Base-by-base conservation (phyloP, 2,113 vertebrate species). In the Hemiprocne comata region DNA sequence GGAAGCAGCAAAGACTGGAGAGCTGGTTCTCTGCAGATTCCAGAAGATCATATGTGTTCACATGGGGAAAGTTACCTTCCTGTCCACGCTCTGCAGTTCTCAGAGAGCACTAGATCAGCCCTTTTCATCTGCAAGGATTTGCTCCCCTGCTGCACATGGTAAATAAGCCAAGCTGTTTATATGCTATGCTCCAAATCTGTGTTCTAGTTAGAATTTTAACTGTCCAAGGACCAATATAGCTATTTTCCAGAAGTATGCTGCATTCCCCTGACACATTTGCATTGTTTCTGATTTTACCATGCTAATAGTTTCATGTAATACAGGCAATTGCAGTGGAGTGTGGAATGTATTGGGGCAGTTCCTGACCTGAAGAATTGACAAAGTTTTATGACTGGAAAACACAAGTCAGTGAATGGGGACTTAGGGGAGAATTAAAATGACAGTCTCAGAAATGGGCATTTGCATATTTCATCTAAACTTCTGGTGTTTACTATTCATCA, bases 401-500 rank as follows among this genome's bases (percentile, higher is more conserved):
- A 48, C 57, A 42, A 48, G 48, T 19, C 87, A 42, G 17, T 84
- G 77, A 69, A 57, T 46, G 64, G 44, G 61, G 50, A 72, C 50
- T 67, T 67, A 33, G 0, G 10, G n/a, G 50, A n/a, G 67, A 82
- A 89, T 57, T 24, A 85, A 60, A 74, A 78, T 29, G 23, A 55
- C 48, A 57, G 46, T 42, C 73, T 95, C 38, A 14, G 40, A 86
- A 95, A 75, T 1, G 81, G 78, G 29, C 62, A 44, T 89, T 92
- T 84, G 72, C 76, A 50, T 77, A 25, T 23, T 92, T 67, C 79
- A 60, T 51, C 78, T 83, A 51, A 88, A 66, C 76, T 90, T 73
- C 26, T 24, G 48, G n/a, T 86, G 53, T 74, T 92, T 90, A 73
- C 73, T 71, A 7, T 79, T 85, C 91, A 82, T 87, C 89, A 87